phyloP scores from a whole-genome alignment of 1,140 invertebrate genomes.

The Zaprionus davidi region DNA sequence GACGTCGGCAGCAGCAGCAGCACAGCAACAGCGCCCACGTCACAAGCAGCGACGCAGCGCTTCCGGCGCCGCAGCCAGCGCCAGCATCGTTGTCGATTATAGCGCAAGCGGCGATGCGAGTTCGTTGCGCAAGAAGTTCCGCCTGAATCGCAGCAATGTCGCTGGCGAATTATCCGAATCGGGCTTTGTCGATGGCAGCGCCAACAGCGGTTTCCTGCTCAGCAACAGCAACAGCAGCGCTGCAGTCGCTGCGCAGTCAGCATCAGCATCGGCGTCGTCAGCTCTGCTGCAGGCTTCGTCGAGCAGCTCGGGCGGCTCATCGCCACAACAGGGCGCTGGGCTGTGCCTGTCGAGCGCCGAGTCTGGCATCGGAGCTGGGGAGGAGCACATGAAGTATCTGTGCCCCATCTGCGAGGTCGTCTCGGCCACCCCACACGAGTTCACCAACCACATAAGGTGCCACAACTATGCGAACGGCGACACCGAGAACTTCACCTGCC shows the following conservation, averaged over 20 bases:
- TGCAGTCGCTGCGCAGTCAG: slow-evolving; percentile 10
- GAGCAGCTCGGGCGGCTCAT: slow-evolving; percentile 67
- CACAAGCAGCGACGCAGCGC: slow-evolving; percentile 73
- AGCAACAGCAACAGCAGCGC: slow-evolving; percentile 52
- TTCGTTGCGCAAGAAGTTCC: slow-evolving; percentile 81
- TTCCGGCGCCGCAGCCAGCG: slow-evolving; percentile 53
- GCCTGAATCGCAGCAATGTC: slow-evolving; percentile 65
- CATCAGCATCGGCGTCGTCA: slow-evolving; percentile 3
- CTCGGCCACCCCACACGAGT: slow-evolving; percentile 87
- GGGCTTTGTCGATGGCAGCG: slow-evolving; percentile 76
- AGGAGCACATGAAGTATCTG: slow-evolving; percentile 84
- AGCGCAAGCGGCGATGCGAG: slow-evolving; percentile 68
- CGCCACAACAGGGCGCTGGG: slow-evolving; percentile 56
- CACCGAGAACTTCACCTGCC: slow-evolving; percentile 85
- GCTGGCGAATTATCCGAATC: slow-evolving; percentile 63
- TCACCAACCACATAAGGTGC: slow-evolving; percentile 89
- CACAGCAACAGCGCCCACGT: slow-evolving; percentile 38
- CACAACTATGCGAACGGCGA: slow-evolving; percentile 86
- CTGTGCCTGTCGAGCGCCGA: slow-evolving; percentile 73
- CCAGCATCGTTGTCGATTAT: slow-evolving; percentile 70
- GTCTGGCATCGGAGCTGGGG: slow-evolving; percentile 72
- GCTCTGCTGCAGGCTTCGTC: slow-evolving; percentile 18
- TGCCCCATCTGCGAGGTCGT: slow-evolving; percentile 88
- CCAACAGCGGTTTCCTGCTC: slow-evolving; percentile 56
- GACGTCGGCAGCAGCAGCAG: slow-evolving; percentile 25